Evolutionary conservation across 1,140 invertebrate genomes (phyloP).

Genomic region (Thaumetopoea pityocampa): DNA sequence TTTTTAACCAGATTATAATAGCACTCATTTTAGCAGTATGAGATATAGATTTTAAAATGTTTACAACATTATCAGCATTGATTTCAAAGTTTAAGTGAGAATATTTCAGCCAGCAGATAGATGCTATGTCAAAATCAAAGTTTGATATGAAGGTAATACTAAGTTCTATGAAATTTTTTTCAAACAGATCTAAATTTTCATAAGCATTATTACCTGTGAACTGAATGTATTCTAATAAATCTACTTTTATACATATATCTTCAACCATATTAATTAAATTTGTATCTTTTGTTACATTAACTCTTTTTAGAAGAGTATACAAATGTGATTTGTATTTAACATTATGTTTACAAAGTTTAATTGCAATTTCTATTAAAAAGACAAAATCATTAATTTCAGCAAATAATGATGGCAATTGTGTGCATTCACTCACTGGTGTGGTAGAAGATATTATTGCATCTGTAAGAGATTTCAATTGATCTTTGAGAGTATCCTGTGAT

Average conservation of each 20-base stretch:
- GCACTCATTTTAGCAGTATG: slow-evolving; percentile 57
- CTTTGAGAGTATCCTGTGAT: slow-evolving; percentile 48
- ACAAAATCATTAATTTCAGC: slow-evolving; percentile 45
- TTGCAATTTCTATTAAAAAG: slow-evolving; percentile 38
- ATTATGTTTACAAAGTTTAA: slow-evolving; percentile 46
- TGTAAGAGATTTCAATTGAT: slow-evolving; percentile 34
- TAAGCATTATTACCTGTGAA: slow-evolving; percentile 51
- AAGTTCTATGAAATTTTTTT: slow-evolving; percentile 42
- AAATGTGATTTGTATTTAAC: slow-evolving; percentile 46
- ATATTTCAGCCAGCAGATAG: slow-evolving; percentile 65
- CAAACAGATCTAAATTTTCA: slow-evolving; percentile 46
- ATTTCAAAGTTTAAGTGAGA: slow-evolving; percentile 39
- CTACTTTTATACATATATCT: slow-evolving; percentile 54
- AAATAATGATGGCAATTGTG: slow-evolving; percentile 40
- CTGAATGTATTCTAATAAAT: slow-evolving; percentile 56
- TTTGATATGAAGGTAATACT: slow-evolving; percentile 55
- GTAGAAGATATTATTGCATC: too few relatives aligned
- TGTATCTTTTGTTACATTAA: slow-evolving; percentile 32
- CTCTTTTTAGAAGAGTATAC: slow-evolving; percentile 49
- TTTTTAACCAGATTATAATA: slow-evolving; percentile 59
- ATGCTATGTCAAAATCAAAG: slow-evolving; percentile 59
- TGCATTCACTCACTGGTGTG: slow-evolving; percentile 6
- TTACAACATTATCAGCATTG: slow-evolving; percentile 35
- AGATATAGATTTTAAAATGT: slow-evolving; percentile 55
- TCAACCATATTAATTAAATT: slow-evolving; percentile 30